Percentiles rank a stretch among this genome's conserved stretches.
Conservation (phyloP, 2,113 vertebrate species). For the Cynoglossus semilaevis region DNA sequence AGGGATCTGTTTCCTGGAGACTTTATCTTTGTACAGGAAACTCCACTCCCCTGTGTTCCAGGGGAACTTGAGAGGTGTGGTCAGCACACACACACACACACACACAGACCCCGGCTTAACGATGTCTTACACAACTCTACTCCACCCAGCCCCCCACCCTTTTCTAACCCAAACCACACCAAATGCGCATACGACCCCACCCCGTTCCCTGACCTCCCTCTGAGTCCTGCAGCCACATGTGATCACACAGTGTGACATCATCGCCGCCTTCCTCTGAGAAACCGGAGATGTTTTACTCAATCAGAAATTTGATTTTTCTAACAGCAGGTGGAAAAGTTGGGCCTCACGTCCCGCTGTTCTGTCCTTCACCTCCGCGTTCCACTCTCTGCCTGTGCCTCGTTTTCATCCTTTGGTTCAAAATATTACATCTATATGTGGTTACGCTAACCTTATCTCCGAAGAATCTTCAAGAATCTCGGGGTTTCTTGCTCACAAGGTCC, state of each 20-base stretch:
- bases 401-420: background rate
- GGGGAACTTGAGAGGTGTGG: slow-evolving; percentile 50
- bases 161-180: slow-evolving; percentile 51
- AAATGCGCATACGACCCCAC: slow-evolving; percentile 10
- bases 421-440: no score
- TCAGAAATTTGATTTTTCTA: background rate
- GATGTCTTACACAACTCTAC: slow-evolving; percentile 54
- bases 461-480: no score
- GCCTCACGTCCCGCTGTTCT: background rate
- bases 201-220: slow-evolving; percentile 22
- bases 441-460: no score
- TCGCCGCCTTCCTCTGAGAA: slow-evolving; percentile 10
- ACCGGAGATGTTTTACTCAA: background rate
- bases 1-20: slow-evolving; percentile 46
- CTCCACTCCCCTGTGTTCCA: slow-evolving; percentile 39
- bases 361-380: background rate
- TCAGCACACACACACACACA: slow-evolving; percentile 28
- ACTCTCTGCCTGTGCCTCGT: no score
- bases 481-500: no score
- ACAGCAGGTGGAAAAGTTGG: slow-evolving; percentile 4
- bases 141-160: slow-evolving; percentile 60
- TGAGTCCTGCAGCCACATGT: slow-evolving; percentile 6
- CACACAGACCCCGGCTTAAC: slow-evolving; percentile 44
- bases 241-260: background rate
- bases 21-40: slow-evolving; percentile 67